Percentiles rank a stretch among this genome's conserved stretches.
Conservation (phyloP, 2,797 vertebrate genomes). For the Gastrophryne carolinensis region DNA sequence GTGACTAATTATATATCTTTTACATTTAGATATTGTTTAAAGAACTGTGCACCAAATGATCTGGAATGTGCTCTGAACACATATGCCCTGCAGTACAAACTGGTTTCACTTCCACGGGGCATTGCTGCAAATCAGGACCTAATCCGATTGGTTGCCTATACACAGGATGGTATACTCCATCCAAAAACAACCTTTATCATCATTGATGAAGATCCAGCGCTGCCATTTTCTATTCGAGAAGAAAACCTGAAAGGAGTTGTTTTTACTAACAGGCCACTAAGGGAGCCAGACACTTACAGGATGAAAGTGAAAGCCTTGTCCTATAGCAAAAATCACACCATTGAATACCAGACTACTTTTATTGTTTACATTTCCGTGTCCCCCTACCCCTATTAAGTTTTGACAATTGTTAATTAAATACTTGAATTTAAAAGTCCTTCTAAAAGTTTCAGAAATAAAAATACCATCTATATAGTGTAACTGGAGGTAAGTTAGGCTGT, state of each 20-base stretch:
- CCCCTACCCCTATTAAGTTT: constrained; percentile 86
- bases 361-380: constrained; percentile 95
- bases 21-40: constrained; percentile 86
- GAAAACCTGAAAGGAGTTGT: constrained; percentile 94
- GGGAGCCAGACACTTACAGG: constrained; percentile 85
- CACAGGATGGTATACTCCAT: constrained; percentile 91
- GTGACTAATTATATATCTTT: constrained; percentile 1
- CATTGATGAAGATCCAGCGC: constrained; percentile 73
- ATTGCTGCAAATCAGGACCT: constrained; percentile 94
- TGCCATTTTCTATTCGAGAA: constrained; percentile 89
- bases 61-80: constrained; percentile 89
- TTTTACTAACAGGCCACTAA: constrained; percentile 81
- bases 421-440: no score
- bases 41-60: constrained; percentile 88
- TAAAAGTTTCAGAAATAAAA: no score
- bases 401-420: constrained; percentile 30
- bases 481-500: no score
- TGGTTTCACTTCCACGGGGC: constrained; percentile 92
- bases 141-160: constrained; percentile 94
- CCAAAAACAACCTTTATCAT: constrained; percentile 87
- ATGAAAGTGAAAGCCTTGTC: constrained; percentile 93
- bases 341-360: constrained; percentile 96
- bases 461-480: no score
- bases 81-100: constrained; percentile 93
- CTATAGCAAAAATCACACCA: constrained; percentile 75